Conservation (phyloP, 2,113 vertebrate genomes). For the Apistogramma diplotaenia region DNA sequence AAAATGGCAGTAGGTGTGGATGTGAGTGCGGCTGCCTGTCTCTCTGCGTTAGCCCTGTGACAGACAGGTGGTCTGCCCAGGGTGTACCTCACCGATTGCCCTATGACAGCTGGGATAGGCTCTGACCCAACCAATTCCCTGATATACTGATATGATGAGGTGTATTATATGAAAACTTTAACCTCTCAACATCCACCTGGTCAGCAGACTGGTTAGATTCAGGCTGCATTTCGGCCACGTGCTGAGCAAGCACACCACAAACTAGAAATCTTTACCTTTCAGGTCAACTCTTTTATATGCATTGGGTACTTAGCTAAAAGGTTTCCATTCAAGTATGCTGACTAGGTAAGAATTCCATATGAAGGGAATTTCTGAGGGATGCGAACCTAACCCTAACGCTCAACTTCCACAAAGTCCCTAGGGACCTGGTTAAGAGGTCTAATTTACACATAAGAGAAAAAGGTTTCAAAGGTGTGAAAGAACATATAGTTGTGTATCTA, state of each 20-base stretch:
- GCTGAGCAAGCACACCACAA: neutral
- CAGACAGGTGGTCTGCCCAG: neutral
- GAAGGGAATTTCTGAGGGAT: neutral
- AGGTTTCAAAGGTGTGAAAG: neutral
- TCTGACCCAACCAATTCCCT: no score
- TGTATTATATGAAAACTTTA: neutral
- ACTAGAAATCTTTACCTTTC: neutral
- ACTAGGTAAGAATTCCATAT: neutral
- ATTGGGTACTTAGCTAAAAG: neutral
- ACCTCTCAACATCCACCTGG: neutral
- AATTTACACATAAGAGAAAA: neutral
- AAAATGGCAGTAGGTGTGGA: neutral
- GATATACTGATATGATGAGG: neutral
- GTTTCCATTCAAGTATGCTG: neutral
- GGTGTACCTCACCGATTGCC: neutral
- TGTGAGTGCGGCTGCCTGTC: neutral
- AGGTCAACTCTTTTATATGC: neutral
- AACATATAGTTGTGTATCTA: neutral
- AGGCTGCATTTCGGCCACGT: no score
- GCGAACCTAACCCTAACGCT: neutral
- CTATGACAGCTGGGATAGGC: no score
- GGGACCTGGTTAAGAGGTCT: neutral
- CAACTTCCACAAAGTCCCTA: neutral
- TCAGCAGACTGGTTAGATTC: neutral
- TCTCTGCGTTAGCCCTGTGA: neutral